Percentiles rank a stretch among this genome's conserved stretches.
phyloP scores from a whole-genome alignment of 2,113 vertebrate species.

The Nibea coibor region DNA sequence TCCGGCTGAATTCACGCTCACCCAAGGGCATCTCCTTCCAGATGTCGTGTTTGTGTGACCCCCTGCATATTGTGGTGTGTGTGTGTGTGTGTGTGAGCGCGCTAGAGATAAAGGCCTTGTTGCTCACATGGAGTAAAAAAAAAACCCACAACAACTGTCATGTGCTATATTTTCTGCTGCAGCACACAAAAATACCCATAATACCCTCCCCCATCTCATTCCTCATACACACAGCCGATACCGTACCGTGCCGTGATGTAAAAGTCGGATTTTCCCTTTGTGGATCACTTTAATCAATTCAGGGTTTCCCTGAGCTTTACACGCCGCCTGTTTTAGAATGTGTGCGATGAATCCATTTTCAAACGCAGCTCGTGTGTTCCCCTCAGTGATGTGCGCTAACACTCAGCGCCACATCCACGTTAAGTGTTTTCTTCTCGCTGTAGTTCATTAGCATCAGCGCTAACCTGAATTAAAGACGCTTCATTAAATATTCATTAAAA shows the following conservation, averaged over 20 bases:
- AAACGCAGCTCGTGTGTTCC: slow-evolving; percentile 22
- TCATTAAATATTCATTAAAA: slow-evolving; percentile 54
- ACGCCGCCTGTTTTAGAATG: background rate
- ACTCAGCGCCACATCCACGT: slow-evolving; percentile 1
- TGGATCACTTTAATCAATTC: slow-evolving; percentile 14
- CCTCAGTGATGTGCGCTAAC: slow-evolving; percentile 13
- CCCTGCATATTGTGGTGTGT: slow-evolving; percentile 18
- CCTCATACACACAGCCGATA: background rate
- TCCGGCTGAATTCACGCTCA: slow-evolving; percentile 59
- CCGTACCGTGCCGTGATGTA: background rate
- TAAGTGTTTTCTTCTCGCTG: slow-evolving; percentile 13
- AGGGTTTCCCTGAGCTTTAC: slow-evolving; percentile 11
- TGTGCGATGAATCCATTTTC: slow-evolving; percentile 45
- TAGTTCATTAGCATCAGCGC: slow-evolving; percentile 40
- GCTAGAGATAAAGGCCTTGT: background rate
- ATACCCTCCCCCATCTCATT: background rate
- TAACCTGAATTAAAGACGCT: slow-evolving; percentile 63
- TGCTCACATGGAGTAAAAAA: background rate
- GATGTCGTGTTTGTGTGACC: slow-evolving; percentile 54
- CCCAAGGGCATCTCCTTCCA: slow-evolving; percentile 64
- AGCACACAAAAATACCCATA: background rate
- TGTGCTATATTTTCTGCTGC: background rate
- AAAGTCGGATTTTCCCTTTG: slow-evolving; percentile 15
- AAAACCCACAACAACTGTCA: background rate
- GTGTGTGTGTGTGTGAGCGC: slow-evolving; percentile 7